Percentiles rank a stretch among this genome's conserved stretches.
Evolutionary conservation across 2,797 vertebrate species (phyloP).

Genomic region (Takifugu rubripes): DNA sequence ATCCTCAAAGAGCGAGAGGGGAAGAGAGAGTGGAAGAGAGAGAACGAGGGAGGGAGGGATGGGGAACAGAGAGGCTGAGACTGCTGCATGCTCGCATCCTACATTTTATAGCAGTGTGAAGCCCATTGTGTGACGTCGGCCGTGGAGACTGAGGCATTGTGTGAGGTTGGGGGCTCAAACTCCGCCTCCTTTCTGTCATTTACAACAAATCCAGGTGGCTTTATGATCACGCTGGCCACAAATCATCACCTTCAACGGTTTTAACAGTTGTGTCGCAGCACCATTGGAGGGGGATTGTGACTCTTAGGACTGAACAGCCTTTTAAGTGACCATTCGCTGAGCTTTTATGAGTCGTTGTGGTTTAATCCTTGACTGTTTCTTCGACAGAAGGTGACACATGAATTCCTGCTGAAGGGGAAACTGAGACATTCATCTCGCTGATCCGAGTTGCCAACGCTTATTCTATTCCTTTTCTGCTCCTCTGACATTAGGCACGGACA

Average conservation of each 20-base stretch:
- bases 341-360: constrained; percentile 56
- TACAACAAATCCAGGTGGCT: constrained; percentile 13
- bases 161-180: constrained; percentile 39
- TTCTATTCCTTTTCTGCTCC: constrained; percentile 54
- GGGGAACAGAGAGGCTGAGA: constrained; percentile 33
- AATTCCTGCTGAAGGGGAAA: constrained; percentile 59
- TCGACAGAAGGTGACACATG: constrained; percentile 50
- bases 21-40: constrained; percentile 7
- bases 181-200: constrained; percentile 7
- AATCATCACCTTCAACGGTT: constrained; percentile 20
- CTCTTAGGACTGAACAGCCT: constrained; percentile 19
- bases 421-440: constrained; percentile 63
- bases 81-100: constrained; percentile 55
- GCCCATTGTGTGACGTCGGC: constrained; percentile 85
- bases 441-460: constrained; percentile 58
- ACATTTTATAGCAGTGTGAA: constrained; percentile 83
- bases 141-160: constrained; percentile 63
- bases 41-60: constrained; percentile 38
- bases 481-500: constrained; percentile 58
- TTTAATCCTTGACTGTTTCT: constrained; percentile 64
- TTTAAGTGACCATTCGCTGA: constrained; percentile 53
- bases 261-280: constrained; percentile 5
- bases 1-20: constrained; percentile 47
- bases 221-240: constrained; percentile 10
- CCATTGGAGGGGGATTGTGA: background rate